Conservation (phyloP, 2,888 invertebrate species). For the Stictocephala bisonia region DNA sequence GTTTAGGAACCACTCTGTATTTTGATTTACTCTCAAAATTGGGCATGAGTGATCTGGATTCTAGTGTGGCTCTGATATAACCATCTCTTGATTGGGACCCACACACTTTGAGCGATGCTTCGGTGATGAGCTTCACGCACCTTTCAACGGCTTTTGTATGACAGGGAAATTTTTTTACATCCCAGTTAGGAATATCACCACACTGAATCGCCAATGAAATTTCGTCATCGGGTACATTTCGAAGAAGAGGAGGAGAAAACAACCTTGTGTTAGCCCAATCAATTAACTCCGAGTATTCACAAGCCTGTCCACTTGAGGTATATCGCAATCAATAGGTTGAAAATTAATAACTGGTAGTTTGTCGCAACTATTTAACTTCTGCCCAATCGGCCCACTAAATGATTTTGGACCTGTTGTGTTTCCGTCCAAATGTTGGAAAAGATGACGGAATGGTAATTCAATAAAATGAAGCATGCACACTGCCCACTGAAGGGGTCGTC, state of each 20-base stretch:
- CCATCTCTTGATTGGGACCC: too few relatives aligned
- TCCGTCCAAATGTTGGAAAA: conserved; percentile 49
- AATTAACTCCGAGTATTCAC: background rate
- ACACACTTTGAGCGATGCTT: too few relatives aligned
- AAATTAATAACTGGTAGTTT: conserved; percentile 48
- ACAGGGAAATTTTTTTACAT: conserved; percentile 37
- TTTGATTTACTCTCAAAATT: background rate
- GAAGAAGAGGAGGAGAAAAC: conserved; percentile 15
- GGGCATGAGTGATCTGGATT: conserved; percentile 1
- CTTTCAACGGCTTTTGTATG: conserved; percentile 50
- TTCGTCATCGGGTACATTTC: conserved; percentile 2
- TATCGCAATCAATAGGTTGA: conserved; percentile 39
- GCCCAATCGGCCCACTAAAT: conserved; percentile 48
- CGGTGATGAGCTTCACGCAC: conserved; percentile 35
- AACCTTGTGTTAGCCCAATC: conserved; percentile 1
- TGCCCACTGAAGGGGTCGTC: conserved; percentile 33
- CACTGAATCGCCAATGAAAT: background rate
- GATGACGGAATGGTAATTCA: conserved; percentile 41
- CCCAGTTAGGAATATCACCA: background rate
- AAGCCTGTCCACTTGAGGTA: conserved; percentile 37
- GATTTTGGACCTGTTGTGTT: conserved; percentile 48
- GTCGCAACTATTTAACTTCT: conserved; percentile 45
- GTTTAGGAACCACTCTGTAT: conserved; percentile 37
- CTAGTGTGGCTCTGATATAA: conserved; percentile 23
- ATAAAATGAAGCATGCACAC: conserved; percentile 32